phyloP scores from a whole-genome alignment of 2,797 vertebrate species.

The Capromys pilorides region DNA sequence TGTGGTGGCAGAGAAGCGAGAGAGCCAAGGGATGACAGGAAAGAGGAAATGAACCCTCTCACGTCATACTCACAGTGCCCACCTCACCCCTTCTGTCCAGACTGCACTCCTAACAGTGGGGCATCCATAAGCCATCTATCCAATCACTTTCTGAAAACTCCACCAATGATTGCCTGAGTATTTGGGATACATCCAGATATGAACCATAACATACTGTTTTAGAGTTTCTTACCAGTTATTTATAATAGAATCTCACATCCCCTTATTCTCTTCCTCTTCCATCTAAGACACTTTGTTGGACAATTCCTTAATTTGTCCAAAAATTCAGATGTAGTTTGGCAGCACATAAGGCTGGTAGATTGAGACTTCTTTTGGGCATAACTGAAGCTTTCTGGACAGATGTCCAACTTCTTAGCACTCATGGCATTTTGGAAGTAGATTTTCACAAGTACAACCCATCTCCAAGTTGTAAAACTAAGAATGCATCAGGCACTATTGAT shows the following conservation, averaged over 20 bases:
- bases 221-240: background rate
- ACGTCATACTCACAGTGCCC: background rate
- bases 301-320: background rate
- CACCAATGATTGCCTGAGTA: background rate
- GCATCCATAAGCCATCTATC: background rate
- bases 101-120: background rate
- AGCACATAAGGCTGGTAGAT: background rate
- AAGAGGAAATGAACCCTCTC: background rate
- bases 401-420: background rate
- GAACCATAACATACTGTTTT: background rate
- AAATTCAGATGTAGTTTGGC: background rate
- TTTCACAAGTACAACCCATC: background rate
- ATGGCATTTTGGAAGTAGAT: background rate
- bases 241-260: background rate
- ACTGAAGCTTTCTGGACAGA: background rate
- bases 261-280: background rate
- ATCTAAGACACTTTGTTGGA: background rate
- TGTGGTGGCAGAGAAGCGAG: background rate
- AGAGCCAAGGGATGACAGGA: background rate
- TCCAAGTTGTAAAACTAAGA: background rate
- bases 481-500: background rate
- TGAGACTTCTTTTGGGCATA: background rate
- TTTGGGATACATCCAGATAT: background rate
- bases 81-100: background rate
- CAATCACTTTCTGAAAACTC: background rate